Percentiles rank a stretch among this genome's conserved stretches.
Conservation (phyloP, 2,888 invertebrate genomes). For the Clitarchus hookeri region DNA sequence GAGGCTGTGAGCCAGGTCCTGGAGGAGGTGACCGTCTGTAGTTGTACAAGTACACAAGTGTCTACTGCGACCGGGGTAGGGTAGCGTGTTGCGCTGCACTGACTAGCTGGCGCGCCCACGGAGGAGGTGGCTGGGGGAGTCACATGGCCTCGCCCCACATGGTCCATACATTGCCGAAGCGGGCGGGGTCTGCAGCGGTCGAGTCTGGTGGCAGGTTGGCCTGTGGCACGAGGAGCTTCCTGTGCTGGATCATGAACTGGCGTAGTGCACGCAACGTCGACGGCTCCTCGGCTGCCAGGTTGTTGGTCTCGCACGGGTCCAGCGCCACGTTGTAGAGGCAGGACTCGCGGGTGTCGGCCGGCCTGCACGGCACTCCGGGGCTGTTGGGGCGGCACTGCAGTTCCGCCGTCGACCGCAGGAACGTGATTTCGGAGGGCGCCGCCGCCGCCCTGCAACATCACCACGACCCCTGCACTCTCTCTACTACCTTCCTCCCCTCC, state of each 20-base stretch:
- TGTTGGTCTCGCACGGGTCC: conserved; percentile 80
- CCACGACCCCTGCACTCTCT: conserved; percentile 53
- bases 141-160: conserved; percentile 58
- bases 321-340: conserved; percentile 75
- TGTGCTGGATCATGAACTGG: conserved; percentile 58
- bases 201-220: conserved; percentile 60
- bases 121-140: not conserved
- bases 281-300: conserved; percentile 57
- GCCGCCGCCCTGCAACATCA: conserved; percentile 53
- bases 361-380: conserved; percentile 45
- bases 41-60: not conserved
- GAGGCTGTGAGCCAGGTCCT: not conserved
- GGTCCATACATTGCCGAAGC: conserved; percentile 73
- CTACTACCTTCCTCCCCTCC: conserved; percentile 51
- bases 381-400: conserved; percentile 37
- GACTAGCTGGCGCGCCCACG: not conserved
- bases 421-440: conserved; percentile 46
- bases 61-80: not conserved
- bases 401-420: conserved; percentile 37
- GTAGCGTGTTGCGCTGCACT: not conserved
- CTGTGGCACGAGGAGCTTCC: conserved; percentile 60
- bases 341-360: conserved; percentile 50
- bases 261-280: conserved; percentile 60
- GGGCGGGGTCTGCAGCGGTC: conserved; percentile 66
- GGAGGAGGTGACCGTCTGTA: not conserved